Evolutionary conservation across 2,888 invertebrate genomes (phyloP).

Genomic region (Metallyticus violacea): DNA sequence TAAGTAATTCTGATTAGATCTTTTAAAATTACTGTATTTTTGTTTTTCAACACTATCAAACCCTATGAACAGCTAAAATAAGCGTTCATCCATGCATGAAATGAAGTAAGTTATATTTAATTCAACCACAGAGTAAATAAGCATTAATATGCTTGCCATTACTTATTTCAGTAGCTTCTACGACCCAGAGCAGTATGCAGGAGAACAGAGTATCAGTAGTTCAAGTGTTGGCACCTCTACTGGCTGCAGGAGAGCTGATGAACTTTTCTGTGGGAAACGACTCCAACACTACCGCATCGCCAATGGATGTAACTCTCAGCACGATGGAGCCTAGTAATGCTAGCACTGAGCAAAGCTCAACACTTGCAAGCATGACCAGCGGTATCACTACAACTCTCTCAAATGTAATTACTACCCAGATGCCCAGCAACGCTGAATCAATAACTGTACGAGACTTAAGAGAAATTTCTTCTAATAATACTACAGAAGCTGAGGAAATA

Average conservation of each 20-base stretch:
- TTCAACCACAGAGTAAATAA: no score
- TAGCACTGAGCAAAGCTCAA: not conserved
- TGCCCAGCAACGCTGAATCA: not conserved
- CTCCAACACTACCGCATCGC: not conserved
- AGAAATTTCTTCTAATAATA: not conserved
- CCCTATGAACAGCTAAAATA: no score
- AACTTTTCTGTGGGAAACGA: not conserved
- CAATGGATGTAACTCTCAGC: not conserved
- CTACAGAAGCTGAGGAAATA: not conserved
- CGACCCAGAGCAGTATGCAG: not conserved
- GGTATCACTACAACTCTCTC: not conserved
- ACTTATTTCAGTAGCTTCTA: not conserved
- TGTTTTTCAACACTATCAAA: no score
- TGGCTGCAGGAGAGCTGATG: not conserved
- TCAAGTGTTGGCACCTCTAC: not conserved
- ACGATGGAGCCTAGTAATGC: not conserved
- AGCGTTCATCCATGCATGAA: no score
- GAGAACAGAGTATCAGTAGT: constrained; percentile 1
- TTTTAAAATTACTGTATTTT: no score
- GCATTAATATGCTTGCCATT: not conserved
- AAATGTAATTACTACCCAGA: not conserved
- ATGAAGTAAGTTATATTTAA: no score
- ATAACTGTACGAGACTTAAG: not conserved
- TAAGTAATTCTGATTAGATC: no score
- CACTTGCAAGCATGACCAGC: not conserved